Evolutionary conservation across 2,113 vertebrate species (phyloP), one percentile per base, ranked within the genome.

Genomic region (Calidris pugnax): DNA sequence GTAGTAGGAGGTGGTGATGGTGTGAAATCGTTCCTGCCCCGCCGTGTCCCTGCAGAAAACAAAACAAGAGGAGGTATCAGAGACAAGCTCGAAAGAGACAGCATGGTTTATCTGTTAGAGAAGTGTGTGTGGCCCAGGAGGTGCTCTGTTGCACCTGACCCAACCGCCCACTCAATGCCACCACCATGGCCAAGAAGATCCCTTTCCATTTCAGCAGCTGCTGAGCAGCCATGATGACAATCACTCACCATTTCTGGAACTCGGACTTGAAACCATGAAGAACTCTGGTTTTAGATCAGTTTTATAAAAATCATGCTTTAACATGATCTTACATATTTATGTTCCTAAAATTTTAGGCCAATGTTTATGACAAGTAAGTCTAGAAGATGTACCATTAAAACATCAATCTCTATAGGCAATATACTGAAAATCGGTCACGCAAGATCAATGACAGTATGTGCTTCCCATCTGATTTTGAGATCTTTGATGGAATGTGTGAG

Each of bases 1-100:
- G 98, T 99, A 99, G 96, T 99, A 99, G 96, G 99, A 99, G 97
- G 99, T 99, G 98, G 99, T 99, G 98, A 99, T 99, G 98, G 99
- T 99, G 97, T 99, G 99, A 98, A 99, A 99, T 71, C 99, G 98
- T 43, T 99, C 99, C 98, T 99, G 99, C 27, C 99, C 99, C 6
- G 99, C 99, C 14, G 99, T 99, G 98, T 99, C 99, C 99, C 99
- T 99, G 96, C 2, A 27, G 66, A 97, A 60, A 92, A 74, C 59
- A 92, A 81, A 33, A 33, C 41, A 85, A 78, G 48, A 79, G 56
- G 7, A 15, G 24, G 12, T 1, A 24, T 62, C 55, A 57, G 63
- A 60, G 33, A 32, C 47, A 37, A 60, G 85, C 30, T 15, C 68
- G 3, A 22, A 15, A n/a, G n/a, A 48, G 14, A 67, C 11, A n/a